phyloP scores from a whole-genome alignment of 2,888 invertebrate genomes.

The Ichneumoninae sp. region DNA sequence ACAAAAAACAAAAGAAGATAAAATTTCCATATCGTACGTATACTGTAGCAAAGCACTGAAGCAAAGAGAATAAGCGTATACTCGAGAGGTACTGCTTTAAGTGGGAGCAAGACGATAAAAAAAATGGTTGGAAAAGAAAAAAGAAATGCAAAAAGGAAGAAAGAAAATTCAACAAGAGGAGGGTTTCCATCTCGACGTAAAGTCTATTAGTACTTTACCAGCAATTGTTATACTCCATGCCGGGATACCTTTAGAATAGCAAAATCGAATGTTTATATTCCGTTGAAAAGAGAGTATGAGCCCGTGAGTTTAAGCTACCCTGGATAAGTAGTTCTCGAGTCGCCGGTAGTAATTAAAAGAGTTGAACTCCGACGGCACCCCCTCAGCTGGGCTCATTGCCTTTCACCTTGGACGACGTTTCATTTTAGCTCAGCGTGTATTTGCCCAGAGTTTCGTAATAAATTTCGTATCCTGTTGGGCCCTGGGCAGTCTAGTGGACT shows the following conservation, averaged over 20 bases:
- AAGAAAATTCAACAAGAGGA: neutral
- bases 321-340: slow-evolving; percentile 46
- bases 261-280: slow-evolving; percentile 30
- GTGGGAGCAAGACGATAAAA: slow-evolving; percentile 13
- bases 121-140: slow-evolving; percentile 3
- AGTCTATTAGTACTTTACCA: slow-evolving; percentile 30
- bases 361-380: slow-evolving; percentile 36
- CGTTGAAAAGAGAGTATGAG: neutral
- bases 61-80: slow-evolving; percentile 14
- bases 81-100: neutral
- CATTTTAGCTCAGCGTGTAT: slow-evolving; percentile 52
- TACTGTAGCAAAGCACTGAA: neutral
- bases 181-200: slow-evolving; percentile 14
- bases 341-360: slow-evolving; percentile 44
- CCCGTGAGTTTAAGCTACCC: slow-evolving; percentile 21
- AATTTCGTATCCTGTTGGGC: slow-evolving; percentile 55
- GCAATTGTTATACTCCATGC: slow-evolving; percentile 34
- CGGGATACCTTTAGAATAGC: neutral
- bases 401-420: slow-evolving; percentile 34
- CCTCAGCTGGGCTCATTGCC: neutral
- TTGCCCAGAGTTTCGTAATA: slow-evolving; percentile 59
- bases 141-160: neutral
- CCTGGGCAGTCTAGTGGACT: slow-evolving; percentile 42
- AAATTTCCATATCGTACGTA: neutral
- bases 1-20: slow-evolving; percentile 11